Evolutionary conservation across 2,888 invertebrate species (phyloP).

Genomic region (Lucinisca nassula): DNA sequence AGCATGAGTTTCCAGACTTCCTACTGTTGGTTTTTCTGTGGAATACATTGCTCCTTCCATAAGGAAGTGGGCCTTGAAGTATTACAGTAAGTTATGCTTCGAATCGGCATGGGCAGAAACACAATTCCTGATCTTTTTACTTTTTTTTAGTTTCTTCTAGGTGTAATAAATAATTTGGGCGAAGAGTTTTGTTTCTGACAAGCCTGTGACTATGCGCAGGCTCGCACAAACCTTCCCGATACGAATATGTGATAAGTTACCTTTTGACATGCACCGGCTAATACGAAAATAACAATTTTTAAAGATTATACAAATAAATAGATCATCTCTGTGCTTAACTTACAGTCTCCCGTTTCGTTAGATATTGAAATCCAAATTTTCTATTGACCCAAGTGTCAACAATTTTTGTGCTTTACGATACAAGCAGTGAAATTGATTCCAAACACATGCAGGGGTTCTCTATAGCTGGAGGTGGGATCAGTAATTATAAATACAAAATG

Average conservation of each 20-base stretch:
- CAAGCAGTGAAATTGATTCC: conserved; percentile 5
- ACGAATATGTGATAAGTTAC: no score
- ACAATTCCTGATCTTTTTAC: no score
- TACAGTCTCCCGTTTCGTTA: neutral
- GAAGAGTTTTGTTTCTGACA: no score
- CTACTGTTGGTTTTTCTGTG: conserved; percentile 2
- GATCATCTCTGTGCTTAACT: conserved; percentile 2
- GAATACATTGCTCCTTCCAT: conserved; percentile 6
- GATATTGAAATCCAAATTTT: conserved; percentile 13
- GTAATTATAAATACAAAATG: conserved; percentile 7
- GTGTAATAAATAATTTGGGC: no score
- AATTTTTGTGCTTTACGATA: conserved; percentile 1
- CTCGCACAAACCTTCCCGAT: no score
- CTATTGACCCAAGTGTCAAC: conserved; percentile 18
- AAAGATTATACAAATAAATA: conserved; percentile 21
- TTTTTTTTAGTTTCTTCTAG: no score
- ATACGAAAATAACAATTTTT: neutral
- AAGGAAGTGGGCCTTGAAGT: no score
- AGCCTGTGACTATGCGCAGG: no score
- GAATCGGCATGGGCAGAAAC: no score
- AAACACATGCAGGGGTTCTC: neutral
- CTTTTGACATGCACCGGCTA: no score
- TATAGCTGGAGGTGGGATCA: neutral
- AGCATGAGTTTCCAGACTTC: neutral
- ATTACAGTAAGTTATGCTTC: no score